phyloP scores from a whole-genome alignment of 2,797 vertebrate species.

The Schizopygopsis pylzovi region DNA sequence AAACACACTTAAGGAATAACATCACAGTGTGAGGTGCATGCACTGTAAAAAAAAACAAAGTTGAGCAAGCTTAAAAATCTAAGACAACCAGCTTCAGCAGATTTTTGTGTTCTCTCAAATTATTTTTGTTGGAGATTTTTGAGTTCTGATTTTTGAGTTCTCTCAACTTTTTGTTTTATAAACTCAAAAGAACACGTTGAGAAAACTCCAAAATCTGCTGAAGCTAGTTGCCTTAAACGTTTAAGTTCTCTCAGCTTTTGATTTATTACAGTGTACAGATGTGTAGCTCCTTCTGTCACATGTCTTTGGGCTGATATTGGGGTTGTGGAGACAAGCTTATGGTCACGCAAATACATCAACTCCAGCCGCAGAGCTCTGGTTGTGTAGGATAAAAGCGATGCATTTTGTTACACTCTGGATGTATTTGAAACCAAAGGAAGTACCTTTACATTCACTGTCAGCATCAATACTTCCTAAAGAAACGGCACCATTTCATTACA shows the following conservation, averaged over 20 bases:
- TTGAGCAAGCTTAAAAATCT: no score
- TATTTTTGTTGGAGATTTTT: no score
- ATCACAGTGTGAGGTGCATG: background rate
- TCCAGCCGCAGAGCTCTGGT: background rate
- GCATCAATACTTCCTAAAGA: background rate
- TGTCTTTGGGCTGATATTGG: background rate
- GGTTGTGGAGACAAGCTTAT: background rate
- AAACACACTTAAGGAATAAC: slow-evolving; percentile 11
- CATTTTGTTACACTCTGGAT: background rate
- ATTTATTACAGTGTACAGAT: background rate
- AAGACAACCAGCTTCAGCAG: no score
- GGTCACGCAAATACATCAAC: background rate
- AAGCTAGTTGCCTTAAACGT: no score
- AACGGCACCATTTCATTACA: background rate
- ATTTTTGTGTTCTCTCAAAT: no score
- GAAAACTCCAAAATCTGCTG: no score
- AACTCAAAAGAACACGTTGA: no score
- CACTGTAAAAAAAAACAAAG: no score
- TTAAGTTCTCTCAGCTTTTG: no score
- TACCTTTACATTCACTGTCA: background rate
- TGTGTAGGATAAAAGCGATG: background rate
- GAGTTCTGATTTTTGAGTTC: no score
- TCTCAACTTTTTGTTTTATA: no score
- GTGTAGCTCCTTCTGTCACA: slow-evolving; percentile 19
- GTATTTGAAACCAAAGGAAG: background rate